Evolutionary conservation across 2,113 vertebrate genomes (phyloP), one percentile per base, ranked within the genome.

Genomic region (Cebus imitator): DNA sequence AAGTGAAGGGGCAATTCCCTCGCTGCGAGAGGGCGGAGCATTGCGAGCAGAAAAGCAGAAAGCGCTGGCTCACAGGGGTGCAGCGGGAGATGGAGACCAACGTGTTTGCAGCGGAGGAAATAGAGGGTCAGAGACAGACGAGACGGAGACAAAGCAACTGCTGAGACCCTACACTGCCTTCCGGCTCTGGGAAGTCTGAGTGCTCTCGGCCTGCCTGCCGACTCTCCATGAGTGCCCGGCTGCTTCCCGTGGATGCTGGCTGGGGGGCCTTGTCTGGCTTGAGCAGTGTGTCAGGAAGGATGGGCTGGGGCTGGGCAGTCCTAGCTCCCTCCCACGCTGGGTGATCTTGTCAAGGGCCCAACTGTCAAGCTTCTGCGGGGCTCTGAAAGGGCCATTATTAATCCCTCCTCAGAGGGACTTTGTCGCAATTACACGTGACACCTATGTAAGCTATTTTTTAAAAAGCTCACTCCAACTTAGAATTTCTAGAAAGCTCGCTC

Each of bases 201-300:
- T 10, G 13, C 25, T 3, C 4, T 9, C 9, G 20, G 30, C 17
- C n/a, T 55, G 17, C 30, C 30, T 21, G 35, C 64, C 32, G 12
- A 3, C 27, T n/a, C 25, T 37, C 48, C 27, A 0, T 1, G 7
- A 8, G 1, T 1, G 1, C 25, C 25, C 4, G 6, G 8, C 5
- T 5, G n/a, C 55, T 57, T 64, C 61, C 66, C 16, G 0, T 1
- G 43, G 61, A 8, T 43, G 12, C 2, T 7, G 14, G 4, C 20
- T 64, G 45, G 23, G 82, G 23, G 11, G 6, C 9, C 37, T 40
- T 25, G 1, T 35, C 27, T 11, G 1, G 0, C 1, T 0, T 21
- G 6, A 10, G 4, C 6, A 6, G 23, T 3, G 21, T 3, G 0
- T 17, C 23, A 1, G 1, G 13, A 25, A 40, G 64, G 50, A 1